Evolutionary conservation across 2,797 vertebrate species (phyloP), one percentile per base, ranked within the genome.

Genomic region (Onychomys torridus): DNA sequence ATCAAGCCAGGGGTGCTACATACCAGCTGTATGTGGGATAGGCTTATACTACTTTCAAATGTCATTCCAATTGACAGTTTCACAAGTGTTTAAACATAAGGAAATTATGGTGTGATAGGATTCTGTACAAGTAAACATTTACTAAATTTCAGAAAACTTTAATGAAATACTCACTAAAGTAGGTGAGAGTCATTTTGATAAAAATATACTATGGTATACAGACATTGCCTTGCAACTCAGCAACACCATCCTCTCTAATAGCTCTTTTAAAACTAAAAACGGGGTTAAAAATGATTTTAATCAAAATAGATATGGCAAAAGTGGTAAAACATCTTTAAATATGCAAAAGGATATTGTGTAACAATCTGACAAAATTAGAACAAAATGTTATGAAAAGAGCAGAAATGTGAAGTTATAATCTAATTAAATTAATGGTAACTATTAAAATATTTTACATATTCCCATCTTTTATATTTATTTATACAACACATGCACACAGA

Each of bases 311-410:
- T 91, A 73, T 90, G 17, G 9, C 34, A 71, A 61, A 49, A 92
- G 73, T 37, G 92, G 55, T 0, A 37, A 83, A 71, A 61, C 0
- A 77, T 37, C 11, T 82, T 8, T 4, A n/a, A n/a, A n/a, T 37
- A 32, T 82, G 6, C 46, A 77, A 90, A 95, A 40, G 11, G 37
- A 90, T 65, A 71, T 81, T 46, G 79, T 49, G 69, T 23, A 97
- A 75, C 25, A 73, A 67, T 55, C 63, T 82, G 67, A 57, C 2
- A 86, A 16, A 93, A 55, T 82, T 94, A 76, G 57, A 91, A 49
- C 4, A 52, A 82, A 93, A 77, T 61, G 14, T 46, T 90, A 77
- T 90, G 52, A 96, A 59, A 90, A 76, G 11, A 61, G 55, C n/a
- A n/a, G 23, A 89, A 23, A 79, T 76, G 82, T 32, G 52, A 94